Conservation (phyloP, 1,140 invertebrate species). For the Drosophila grimshawi region DNA sequence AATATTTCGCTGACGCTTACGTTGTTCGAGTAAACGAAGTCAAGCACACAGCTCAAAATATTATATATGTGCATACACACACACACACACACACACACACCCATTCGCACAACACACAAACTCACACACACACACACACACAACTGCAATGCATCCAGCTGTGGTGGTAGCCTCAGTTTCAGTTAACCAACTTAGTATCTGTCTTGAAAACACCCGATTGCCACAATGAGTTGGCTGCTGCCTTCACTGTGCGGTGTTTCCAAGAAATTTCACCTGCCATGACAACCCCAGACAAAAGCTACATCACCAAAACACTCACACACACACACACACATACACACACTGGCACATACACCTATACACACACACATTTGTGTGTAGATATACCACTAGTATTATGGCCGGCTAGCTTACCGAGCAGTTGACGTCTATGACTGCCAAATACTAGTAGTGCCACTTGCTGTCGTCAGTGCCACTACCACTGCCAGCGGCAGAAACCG, state of each 20-base stretch:
- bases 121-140: neutral
- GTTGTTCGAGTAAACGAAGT: constrained; percentile 38
- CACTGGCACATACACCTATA: neutral
- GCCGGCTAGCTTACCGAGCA: constrained; percentile 51
- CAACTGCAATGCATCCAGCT: constrained; percentile 31
- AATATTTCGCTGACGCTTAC: constrained; percentile 59
- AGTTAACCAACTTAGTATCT: constrained; percentile 20
- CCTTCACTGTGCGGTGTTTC: constrained; percentile 50
- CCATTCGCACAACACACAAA: constrained; percentile 5
- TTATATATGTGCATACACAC: constrained; percentile 5
- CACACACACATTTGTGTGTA: constrained; percentile 21
- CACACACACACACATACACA: constrained; percentile 8
- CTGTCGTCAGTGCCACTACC: constrained; percentile 44
- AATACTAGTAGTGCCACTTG: constrained; percentile 59
- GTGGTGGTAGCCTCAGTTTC: neutral
- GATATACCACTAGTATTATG: constrained; percentile 66
- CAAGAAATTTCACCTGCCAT: constrained; percentile 76
- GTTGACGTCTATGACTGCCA: constrained; percentile 70
- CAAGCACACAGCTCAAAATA: constrained; percentile 43
- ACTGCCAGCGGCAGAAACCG: constrained; percentile 18
- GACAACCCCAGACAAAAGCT: constrained; percentile 51
- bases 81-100: constrained; percentile 17
- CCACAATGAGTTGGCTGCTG: constrained; percentile 41
- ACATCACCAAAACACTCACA: constrained; percentile 4
- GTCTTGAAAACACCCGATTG: constrained; percentile 24